Percentiles rank a stretch among this genome's conserved stretches.
These are phyloP conservation scores for Azemiops feae DNA, from an alignment of 2,113 vertebrate species.

Conservation along the genomic window DNA sequence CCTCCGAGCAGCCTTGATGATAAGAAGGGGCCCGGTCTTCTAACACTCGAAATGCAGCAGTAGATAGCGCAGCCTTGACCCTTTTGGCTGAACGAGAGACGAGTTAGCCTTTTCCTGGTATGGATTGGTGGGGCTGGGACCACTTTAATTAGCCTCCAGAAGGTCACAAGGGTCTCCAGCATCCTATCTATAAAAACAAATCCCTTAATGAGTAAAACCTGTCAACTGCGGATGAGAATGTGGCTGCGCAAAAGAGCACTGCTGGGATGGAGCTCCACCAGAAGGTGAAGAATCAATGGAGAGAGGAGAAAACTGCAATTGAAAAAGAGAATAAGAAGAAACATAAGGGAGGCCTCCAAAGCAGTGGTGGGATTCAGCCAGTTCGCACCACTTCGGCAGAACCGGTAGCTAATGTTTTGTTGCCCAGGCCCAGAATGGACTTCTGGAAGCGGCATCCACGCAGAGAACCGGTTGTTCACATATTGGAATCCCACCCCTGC, in stretches of 20 bases:
- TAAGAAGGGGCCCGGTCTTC: conserved; percentile 26
- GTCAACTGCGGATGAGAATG: background rate
- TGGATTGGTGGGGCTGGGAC: conserved; percentile 21
- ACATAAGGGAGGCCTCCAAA: background rate
- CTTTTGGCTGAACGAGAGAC: conserved; percentile 53
- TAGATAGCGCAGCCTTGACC: conserved; percentile 41
- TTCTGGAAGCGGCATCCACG: too few relatives aligned
- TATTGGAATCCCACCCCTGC: too few relatives aligned
- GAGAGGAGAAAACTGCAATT: background rate
- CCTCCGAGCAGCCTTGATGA: conserved; percentile 27
- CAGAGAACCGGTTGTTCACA: too few relatives aligned
- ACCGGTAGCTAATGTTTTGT: too few relatives aligned
- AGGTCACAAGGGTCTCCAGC: conserved; percentile 46
- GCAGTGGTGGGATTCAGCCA: too few relatives aligned
- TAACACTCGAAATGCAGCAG: conserved; percentile 32
- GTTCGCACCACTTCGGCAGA: too few relatives aligned
- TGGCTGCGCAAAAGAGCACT: background rate
- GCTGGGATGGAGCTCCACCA: background rate
- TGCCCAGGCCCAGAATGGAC: too few relatives aligned
- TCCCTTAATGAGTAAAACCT: background rate
- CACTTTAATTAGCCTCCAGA: conserved; percentile 41
- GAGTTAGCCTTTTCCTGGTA: background rate
- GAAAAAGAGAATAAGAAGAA: background rate
- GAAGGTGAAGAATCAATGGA: background rate
- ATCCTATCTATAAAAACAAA: conserved; percentile 17